Conservation (phyloP, 2,113 vertebrate species). For the Neolamprologus fasciatus region DNA sequence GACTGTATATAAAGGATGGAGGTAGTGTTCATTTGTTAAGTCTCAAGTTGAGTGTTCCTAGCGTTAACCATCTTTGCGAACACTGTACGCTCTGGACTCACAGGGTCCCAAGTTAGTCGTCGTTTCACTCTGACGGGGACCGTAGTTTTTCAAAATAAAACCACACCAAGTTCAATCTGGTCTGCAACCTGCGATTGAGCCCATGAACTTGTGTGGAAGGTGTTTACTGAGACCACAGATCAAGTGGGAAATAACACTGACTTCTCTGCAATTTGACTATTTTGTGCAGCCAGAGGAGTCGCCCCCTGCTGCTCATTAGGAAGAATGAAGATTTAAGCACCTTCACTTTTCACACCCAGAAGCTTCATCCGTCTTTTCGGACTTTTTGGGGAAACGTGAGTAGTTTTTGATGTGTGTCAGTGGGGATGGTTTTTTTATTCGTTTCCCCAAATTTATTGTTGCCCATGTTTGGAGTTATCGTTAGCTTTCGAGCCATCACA, state of each 20-base stretch:
- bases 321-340: background rate
- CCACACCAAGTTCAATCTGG: background rate
- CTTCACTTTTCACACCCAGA: background rate
- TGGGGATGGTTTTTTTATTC: background rate
- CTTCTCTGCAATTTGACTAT: background rate
- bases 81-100: background rate
- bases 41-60: background rate
- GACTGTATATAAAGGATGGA: background rate
- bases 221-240: background rate
- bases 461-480: fast-evolving
- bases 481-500: background rate
- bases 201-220: background rate
- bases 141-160: background rate
- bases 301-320: background rate
- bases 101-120: background rate
- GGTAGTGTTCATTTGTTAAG: background rate
- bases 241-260: background rate
- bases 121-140: background rate
- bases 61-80: background rate
- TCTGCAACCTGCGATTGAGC: background rate
- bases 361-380: background rate
- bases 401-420: background rate
- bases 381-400: background rate
- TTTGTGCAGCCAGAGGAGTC: background rate
- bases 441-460: background rate